Conservation (phyloP, 2,113 vertebrate species). For the Butastur rufipennis region DNA sequence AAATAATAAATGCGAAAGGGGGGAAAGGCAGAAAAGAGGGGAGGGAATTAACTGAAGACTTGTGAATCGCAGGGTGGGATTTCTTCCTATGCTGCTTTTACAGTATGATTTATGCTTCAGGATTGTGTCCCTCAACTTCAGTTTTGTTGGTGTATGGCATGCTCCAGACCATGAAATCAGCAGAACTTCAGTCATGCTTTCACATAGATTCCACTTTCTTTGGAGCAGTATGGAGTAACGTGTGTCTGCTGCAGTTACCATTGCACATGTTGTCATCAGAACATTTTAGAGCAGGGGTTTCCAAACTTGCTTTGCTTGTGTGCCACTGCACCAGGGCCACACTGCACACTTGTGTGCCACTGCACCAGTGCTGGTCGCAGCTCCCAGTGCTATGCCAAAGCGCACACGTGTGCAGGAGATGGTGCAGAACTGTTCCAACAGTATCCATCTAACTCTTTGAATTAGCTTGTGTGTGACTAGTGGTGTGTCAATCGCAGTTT, state of each 20-base stretch:
- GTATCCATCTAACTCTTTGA: neutral
- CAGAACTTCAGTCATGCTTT: conserved; percentile 53
- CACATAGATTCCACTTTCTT: conserved; percentile 19
- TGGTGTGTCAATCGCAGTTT: neutral
- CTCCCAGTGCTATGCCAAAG: neutral
- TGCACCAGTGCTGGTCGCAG: neutral
- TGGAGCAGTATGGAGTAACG: neutral
- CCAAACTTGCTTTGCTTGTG: neutral
- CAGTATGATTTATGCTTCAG: conserved; percentile 28
- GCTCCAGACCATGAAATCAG: conserved; percentile 7
- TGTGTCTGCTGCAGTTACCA: neutral
- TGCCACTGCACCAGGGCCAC: neutral
- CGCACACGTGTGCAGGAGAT: fast-evolving
- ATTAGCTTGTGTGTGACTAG: neutral
- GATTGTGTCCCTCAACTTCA: conserved; percentile 8
- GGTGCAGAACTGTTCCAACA: neutral
- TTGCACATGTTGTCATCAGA: neutral
- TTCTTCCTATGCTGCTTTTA: conserved; percentile 51
- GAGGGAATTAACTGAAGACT: neutral
- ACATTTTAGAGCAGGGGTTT: conserved; percentile 29
- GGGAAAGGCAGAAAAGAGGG: neutral
- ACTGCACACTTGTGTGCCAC: neutral
- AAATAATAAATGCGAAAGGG: neutral
- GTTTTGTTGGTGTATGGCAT: conserved; percentile 30
- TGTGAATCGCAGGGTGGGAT: conserved; percentile 5